These are phyloP conservation scores for Hexactinellida sp. DNA, from an alignment of 37 sponge, comb jelly and placozoan genomes.

Conservation along the genomic window DNA sequence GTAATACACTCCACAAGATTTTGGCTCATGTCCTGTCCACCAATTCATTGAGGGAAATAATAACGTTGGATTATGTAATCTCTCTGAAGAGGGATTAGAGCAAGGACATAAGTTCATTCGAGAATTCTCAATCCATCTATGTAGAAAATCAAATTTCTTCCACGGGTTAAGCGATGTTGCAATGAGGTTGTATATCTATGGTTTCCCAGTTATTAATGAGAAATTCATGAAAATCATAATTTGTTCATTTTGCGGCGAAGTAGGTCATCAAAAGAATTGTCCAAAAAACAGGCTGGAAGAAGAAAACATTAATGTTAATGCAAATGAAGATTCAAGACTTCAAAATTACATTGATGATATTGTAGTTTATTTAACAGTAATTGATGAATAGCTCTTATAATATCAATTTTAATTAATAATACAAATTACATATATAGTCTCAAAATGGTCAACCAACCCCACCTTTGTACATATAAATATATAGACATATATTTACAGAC, in stretches of 20 bases:
- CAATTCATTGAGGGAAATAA: slow-evolving; percentile 1
- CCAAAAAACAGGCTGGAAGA: neutral
- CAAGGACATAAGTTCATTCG: neutral
- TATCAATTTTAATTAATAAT: too few relatives aligned
- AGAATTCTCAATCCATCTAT: neutral
- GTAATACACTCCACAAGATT: neutral
- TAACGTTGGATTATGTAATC: neutral
- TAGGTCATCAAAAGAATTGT: slow-evolving; percentile 1
- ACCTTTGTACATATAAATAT: too few relatives aligned
- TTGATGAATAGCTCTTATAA: neutral
- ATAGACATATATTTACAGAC: too few relatives aligned
- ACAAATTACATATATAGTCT: too few relatives aligned
- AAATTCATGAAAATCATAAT: neutral
- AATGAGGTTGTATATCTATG: neutral
- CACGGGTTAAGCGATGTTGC: neutral
- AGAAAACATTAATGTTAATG: neutral
- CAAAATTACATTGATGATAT: neutral
- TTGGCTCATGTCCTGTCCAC: neutral
- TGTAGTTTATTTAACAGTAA: neutral
- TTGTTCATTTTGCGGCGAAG: neutral
- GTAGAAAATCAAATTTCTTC: neutral
- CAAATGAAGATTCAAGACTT: neutral
- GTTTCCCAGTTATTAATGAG: neutral
- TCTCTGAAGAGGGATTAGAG: neutral
- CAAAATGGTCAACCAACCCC: too few relatives aligned